Evolutionary conservation across 1,140 invertebrate species (phyloP), one percentile per base, ranked within the genome.

Genomic region (Tetranychus urticae): DNA sequence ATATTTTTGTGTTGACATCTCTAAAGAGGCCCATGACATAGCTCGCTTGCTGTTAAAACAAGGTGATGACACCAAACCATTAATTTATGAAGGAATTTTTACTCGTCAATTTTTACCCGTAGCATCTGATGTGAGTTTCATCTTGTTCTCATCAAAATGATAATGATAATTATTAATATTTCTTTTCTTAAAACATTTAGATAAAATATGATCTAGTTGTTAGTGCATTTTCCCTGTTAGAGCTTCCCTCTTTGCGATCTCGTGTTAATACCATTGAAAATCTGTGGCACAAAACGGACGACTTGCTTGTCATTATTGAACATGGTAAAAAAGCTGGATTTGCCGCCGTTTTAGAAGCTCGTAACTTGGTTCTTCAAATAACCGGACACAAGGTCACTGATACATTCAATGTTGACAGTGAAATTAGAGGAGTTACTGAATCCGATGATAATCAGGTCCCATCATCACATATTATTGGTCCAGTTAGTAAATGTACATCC

Each of bases 271-370:
- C 78, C 0, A 70, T 91, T 62, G 72, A 82, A 31, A 85, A 82
- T 68, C 73, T 92, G 14, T 93, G 89, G 88, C 79, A 79, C 48
- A 91, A 88, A 75, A 88, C 87, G 12, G 75, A 80, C 62, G 77
- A 81, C 14, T 88, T 85, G 70, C 73, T 93, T 65, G 77, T 94
- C 45, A 74, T 94, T 47, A 78, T 89, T 13, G 89, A 94, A 73
- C 77, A 82, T 66, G 90, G 90, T 6, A 83, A 81, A 0, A 82
- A 79, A 66, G 78, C 81, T 50, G 88, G 88, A 7, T 91, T 84
- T 63, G 59, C 57, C 31, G 48, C 70, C n/a, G 66, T 76, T 14
- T 31, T 71, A 56, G 75, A 76, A 65, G 74, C 75, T n/a, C 64
- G 73, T 59, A 70, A 75, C 48, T 69, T 68, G 60, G 59, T 76